phyloP scores from a whole-genome alignment of 2,888 invertebrate species.

The Hoplodrina blanda region DNA sequence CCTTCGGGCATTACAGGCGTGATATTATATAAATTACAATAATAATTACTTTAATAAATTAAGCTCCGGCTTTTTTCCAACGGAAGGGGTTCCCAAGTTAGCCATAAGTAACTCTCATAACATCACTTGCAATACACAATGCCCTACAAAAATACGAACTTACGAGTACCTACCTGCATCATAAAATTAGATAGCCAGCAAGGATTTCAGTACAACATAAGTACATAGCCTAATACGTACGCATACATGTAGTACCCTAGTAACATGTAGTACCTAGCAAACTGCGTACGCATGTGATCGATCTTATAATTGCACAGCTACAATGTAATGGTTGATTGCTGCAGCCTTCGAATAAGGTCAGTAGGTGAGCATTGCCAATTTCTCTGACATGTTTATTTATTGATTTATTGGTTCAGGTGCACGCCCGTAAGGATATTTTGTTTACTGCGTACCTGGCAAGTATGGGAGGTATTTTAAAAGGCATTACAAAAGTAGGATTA shows the following conservation, averaged over 20 bases:
- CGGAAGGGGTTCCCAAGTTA: no score
- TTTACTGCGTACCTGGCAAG: no score
- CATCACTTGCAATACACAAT: no score
- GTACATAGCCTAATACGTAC: neutral
- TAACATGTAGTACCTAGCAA: conserved; percentile 7
- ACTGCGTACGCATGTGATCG: conserved; percentile 43
- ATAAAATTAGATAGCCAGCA: neutral
- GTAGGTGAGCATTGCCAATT: conserved; percentile 35
- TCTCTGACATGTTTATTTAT: conserved; percentile 19
- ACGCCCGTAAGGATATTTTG: neutral
- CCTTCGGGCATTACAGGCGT: no score
- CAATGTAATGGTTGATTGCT: conserved; percentile 10
- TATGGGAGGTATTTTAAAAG: no score
- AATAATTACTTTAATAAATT: no score
- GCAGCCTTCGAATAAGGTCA: conserved; percentile 43
- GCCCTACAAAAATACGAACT: neutral
- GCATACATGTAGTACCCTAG: neutral
- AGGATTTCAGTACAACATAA: conserved; percentile 1
- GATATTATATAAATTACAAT: no score
- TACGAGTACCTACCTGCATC: neutral
- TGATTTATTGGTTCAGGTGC: neutral
- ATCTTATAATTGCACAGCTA: conserved; percentile 44
- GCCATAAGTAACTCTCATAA: no score
- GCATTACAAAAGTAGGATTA: no score
- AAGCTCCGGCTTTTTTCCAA: no score